These are phyloP conservation scores for Hestina assimilis DNA, from an alignment of 1,140 invertebrate genomes.

Conservation along the genomic window DNA sequence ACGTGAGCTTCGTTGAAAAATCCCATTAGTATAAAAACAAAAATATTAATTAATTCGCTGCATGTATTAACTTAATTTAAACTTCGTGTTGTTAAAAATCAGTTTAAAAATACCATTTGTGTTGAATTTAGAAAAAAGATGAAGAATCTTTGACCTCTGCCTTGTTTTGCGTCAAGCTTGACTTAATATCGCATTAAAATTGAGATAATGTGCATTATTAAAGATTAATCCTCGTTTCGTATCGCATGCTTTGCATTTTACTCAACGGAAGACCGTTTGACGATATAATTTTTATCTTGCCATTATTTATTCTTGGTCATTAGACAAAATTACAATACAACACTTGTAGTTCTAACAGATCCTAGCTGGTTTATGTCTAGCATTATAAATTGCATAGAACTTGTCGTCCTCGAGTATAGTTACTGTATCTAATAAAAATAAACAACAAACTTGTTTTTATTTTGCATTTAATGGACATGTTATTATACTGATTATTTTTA, in stretches of 20 bases:
- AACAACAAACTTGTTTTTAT: neutral
- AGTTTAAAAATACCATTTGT: too few relatives aligned
- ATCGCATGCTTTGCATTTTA: neutral
- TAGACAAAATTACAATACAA: too few relatives aligned
- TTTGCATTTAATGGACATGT: neutral
- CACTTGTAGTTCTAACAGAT: constrained; percentile 12
- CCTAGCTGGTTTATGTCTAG: constrained; percentile 12
- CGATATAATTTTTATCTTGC: neutral
- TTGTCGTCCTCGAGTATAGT: constrained; percentile 5
- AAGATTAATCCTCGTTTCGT: neutral
- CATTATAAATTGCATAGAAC: constrained; percentile 20
- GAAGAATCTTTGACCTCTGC: too few relatives aligned
- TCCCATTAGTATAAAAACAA: too few relatives aligned
- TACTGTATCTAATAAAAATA: constrained; percentile 1
- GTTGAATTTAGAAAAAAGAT: too few relatives aligned
- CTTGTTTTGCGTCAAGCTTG: too few relatives aligned
- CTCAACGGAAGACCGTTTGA: neutral
- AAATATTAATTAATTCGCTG: too few relatives aligned
- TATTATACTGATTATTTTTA: neutral
- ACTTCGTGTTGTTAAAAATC: too few relatives aligned
- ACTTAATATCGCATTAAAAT: neutral
- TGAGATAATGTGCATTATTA: neutral
- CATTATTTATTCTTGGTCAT: too few relatives aligned
- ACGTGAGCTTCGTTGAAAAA: too few relatives aligned
- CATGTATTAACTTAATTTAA: too few relatives aligned